These are phyloP conservation scores for Toxotes lorentzi DNA, from an alignment of 2,797 vertebrate species.

Conservation along the genomic window DNA sequence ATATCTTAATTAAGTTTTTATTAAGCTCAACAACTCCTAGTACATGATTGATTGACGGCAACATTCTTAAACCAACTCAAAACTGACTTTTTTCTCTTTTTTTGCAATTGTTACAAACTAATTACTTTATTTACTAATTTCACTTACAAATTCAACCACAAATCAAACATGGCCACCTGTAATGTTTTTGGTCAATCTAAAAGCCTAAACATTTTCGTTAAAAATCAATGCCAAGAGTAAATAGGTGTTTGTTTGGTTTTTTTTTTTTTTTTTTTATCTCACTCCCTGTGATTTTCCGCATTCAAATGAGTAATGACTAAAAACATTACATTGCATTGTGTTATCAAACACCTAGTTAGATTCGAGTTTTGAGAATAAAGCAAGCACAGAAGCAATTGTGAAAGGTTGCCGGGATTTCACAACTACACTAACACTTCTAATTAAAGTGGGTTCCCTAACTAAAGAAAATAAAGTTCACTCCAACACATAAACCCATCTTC, in stretches of 20 bases:
- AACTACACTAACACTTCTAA: neutral
- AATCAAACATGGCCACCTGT: neutral
- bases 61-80: neutral
- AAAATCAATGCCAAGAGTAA: neutral
- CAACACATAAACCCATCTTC: too few species aligned
- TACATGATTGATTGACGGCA: neutral
- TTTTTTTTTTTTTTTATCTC: neutral
- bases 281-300: neutral
- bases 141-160: neutral
- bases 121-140: neutral
- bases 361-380: constrained; percentile 5
- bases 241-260: too few species aligned
- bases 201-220: neutral
- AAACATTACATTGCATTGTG: constrained; percentile 22
- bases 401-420: neutral
- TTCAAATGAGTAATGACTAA: constrained; percentile 29
- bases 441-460: neutral
- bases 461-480: too few species aligned
- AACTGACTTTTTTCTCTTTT: neutral
- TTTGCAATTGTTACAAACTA: neutral
- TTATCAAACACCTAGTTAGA: constrained; percentile 2
- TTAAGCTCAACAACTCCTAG: neutral
- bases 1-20: neutral
- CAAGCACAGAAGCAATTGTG: neutral
- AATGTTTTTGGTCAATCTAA: neutral